Evolutionary conservation across 2,113 vertebrate genomes (phyloP).

Genomic region (Burhinus oedicnemus): DNA sequence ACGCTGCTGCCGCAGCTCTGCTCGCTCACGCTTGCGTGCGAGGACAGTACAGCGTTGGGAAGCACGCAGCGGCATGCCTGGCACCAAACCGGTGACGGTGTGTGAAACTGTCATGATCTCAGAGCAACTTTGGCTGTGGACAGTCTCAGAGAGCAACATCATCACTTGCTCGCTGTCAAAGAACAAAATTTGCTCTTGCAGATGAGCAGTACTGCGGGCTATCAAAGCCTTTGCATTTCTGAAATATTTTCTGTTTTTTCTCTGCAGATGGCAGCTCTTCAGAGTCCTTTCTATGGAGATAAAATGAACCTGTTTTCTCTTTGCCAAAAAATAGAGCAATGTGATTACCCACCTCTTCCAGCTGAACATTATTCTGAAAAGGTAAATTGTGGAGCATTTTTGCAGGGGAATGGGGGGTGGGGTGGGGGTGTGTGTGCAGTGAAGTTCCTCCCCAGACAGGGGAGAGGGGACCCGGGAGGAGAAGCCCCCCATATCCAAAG

Average conservation of each 20-base stretch:
- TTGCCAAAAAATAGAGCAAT: slow-evolving; percentile 89
- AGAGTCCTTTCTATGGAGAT: slow-evolving; percentile 88
- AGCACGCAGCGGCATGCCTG: neutral
- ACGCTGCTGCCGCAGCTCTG: neutral
- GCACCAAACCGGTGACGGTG: neutral
- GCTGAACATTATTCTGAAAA: slow-evolving; percentile 87
- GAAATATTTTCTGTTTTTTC: neutral
- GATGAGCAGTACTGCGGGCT: neutral
- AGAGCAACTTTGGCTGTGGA: neutral
- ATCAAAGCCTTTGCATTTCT: neutral
- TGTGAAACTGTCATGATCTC: rapidly evolving
- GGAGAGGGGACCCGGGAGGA: neutral
- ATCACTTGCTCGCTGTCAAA: neutral
- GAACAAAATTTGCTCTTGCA: neutral
- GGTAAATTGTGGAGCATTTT: slow-evolving; percentile 47
- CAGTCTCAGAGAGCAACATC: neutral
- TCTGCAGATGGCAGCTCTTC: slow-evolving; percentile 86
- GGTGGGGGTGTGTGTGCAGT: too few species aligned
- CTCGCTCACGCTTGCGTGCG: too few species aligned
- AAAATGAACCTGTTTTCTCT: slow-evolving; percentile 88
- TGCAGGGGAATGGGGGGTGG: neutral
- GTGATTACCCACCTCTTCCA: slow-evolving; percentile 85
- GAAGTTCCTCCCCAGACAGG: neutral
- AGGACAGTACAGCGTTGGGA: neutral
- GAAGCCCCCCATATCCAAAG: rapidly evolving